Percentiles rank a stretch among this genome's conserved stretches.
Conservation (phyloP, 1,140 invertebrate genomes). For the Aphelinus certus region DNA sequence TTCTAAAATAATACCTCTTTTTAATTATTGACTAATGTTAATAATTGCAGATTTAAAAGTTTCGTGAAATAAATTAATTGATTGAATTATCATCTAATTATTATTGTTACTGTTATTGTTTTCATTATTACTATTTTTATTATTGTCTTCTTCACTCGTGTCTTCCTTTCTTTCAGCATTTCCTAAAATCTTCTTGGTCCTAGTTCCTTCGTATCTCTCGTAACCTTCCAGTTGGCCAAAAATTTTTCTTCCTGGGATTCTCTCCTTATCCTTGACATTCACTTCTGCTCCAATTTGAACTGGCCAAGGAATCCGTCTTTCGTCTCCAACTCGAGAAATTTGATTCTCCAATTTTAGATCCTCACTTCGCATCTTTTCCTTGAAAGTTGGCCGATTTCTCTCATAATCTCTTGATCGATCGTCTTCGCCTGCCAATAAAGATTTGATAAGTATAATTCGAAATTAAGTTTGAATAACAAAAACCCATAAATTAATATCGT, state of each 20-base stretch:
- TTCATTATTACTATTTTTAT: slow-evolving; percentile 10
- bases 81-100: too few relatives aligned
- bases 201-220: slow-evolving; percentile 53
- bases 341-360: slow-evolving; percentile 52
- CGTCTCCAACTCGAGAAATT: slow-evolving; percentile 43
- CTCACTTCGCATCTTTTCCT: slow-evolving; percentile 46
- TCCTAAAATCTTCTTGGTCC: slow-evolving; percentile 48
- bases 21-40: too few relatives aligned
- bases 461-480: too few relatives aligned
- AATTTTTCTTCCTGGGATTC: slow-evolving; percentile 56
- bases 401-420: slow-evolving; percentile 37
- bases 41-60: too few relatives aligned
- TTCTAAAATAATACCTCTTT: too few relatives aligned
- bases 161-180: slow-evolving; percentile 34
- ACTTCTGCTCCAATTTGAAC: slow-evolving; percentile 63
- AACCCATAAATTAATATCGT: too few relatives aligned
- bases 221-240: slow-evolving; percentile 54
- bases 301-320: slow-evolving; percentile 58
- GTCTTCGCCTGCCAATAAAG: slow-evolving; percentile 7
- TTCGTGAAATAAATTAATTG: too few relatives aligned
- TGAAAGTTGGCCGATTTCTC: slow-evolving; percentile 44
- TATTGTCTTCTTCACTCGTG: slow-evolving; percentile 37
- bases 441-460: too few relatives aligned
- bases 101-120: slow-evolving; percentile 8
- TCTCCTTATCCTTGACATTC: slow-evolving; percentile 63